Base-by-base conservation (phyloP, 2,113 vertebrate genomes). In the Hiodon tergisus region DNA sequence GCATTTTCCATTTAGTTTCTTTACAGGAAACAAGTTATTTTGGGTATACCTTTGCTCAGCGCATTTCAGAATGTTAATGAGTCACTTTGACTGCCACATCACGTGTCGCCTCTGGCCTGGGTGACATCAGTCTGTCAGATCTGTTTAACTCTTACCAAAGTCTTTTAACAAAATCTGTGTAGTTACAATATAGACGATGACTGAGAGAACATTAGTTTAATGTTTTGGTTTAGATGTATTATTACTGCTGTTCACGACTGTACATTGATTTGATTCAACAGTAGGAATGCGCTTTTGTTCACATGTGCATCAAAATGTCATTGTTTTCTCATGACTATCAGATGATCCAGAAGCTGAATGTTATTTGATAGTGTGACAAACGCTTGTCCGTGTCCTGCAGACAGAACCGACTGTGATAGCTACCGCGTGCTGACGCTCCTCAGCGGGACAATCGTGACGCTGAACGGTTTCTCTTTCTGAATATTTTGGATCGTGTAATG, bases 251-350 rank as follows among this genome's bases (percentile, higher is more conserved):
- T 65, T n/a, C n/a, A 52, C 60, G 65, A 54, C 4, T 54, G 14
- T 47, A 54, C 58, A 59, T 9, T 59, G 58, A 8, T 59, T 59
- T 59, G 14, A 0, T 59, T 59, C 4, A 59, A 9, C 58, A 3
- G 58, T 59, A 11, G 6, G 11, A 8, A 31, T 31, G 31, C 31
- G 31, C 31, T 31, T 68, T 68, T 72, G 13, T 72, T 52, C 13
- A 61, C 57, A 62, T 63, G n/a, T 60, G 14, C 57, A 58, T 58
- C 60, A 61, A 72, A 72, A 31, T 72, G 50, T 31, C 31, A 31
- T 31, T 31, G 9, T 62, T 51, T 68, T 68, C 5, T 52, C 8
- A 67, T n/a, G 66, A 68, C 52, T 51, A 68, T 68, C 14, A 11
- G 46, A 68, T 68, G 66, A 51, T 68, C 14, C 47, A 52, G 48